These are phyloP conservation scores for Dryobates pubescens DNA, from an alignment of 2,797 vertebrate species.

Conservation along the genomic window DNA sequence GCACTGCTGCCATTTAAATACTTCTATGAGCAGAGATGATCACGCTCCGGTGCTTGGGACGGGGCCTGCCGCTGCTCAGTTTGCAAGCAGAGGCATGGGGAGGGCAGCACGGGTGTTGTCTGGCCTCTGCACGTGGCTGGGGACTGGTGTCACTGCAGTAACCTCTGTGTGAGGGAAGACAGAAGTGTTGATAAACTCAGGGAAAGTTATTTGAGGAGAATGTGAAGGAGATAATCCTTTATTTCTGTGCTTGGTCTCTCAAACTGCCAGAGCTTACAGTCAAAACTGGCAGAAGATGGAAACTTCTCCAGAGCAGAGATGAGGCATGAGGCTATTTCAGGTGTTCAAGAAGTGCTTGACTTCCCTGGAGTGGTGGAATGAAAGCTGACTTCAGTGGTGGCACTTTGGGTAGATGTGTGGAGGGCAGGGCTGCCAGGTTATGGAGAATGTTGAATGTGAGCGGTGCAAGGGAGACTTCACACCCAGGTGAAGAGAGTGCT, in stretches of 20 bases:
- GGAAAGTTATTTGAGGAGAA: background rate
- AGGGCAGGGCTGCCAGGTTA: background rate
- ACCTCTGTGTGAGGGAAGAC: background rate
- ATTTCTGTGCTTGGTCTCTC: background rate
- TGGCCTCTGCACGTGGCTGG: background rate
- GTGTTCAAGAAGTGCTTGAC: background rate
- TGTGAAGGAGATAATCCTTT: rapidly evolving
- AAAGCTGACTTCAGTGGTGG: background rate
- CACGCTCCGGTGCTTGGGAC: background rate
- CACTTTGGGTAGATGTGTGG: background rate
- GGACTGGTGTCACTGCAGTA: background rate
- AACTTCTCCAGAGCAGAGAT: background rate
- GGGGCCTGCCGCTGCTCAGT: background rate
- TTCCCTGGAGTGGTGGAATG: background rate
- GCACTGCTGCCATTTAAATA: background rate
- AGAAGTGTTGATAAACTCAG: background rate
- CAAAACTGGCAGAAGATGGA: background rate
- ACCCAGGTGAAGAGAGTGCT: background rate
- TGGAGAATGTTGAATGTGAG: background rate
- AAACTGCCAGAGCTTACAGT: background rate
- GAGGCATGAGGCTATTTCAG: background rate
- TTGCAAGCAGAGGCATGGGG: background rate
- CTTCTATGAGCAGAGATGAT: background rate
- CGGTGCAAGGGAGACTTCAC: background rate
- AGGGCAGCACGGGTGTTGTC: background rate